These are phyloP conservation scores for Pangasius macronema DNA, from an alignment of 2,797 vertebrate genomes.

Conservation along the genomic window DNA sequence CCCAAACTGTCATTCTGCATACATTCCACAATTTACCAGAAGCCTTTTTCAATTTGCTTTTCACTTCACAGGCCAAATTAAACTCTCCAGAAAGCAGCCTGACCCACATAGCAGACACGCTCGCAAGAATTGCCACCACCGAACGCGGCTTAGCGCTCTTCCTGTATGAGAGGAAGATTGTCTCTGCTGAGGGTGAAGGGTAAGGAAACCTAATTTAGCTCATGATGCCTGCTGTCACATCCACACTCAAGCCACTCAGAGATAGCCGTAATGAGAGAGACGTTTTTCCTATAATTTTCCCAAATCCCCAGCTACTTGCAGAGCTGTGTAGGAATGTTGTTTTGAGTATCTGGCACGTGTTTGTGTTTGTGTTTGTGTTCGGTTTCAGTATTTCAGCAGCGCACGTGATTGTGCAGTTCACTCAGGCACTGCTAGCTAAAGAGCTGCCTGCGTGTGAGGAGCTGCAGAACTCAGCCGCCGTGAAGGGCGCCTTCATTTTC, in stretches of 20 bases:
- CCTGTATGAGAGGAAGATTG: slow-evolving; percentile 80
- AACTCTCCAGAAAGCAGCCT: slow-evolving; percentile 79
- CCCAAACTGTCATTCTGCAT: slow-evolving; percentile 37
- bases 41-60: slow-evolving; percentile 53
- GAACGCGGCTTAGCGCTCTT: slow-evolving; percentile 87
- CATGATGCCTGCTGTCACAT: background rate
- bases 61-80: slow-evolving; percentile 71
- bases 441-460: slow-evolving; percentile 72
- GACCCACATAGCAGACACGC: slow-evolving; percentile 84
- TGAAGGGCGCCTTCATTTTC: slow-evolving; percentile 91
- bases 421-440: slow-evolving; percentile 85
- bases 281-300: background rate
- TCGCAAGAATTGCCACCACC: slow-evolving; percentile 85
- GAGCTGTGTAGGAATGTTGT: background rate
- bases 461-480: slow-evolving; percentile 65
- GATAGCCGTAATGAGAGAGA: background rate
- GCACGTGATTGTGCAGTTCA: slow-evolving; percentile 84
- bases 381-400: slow-evolving; percentile 78
- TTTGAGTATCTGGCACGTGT: background rate
- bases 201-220: slow-evolving; percentile 64
- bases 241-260: background rate
- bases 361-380: background rate
- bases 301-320: background rate
- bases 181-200: slow-evolving; percentile 73
- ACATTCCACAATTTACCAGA: slow-evolving; percentile 24